A percentile compares a stretch with the other conserved stretches of the same genome.
Evolutionary conservation across 2,888 invertebrate genomes (phyloP).

Genomic region (Anorthoa munda): DNA sequence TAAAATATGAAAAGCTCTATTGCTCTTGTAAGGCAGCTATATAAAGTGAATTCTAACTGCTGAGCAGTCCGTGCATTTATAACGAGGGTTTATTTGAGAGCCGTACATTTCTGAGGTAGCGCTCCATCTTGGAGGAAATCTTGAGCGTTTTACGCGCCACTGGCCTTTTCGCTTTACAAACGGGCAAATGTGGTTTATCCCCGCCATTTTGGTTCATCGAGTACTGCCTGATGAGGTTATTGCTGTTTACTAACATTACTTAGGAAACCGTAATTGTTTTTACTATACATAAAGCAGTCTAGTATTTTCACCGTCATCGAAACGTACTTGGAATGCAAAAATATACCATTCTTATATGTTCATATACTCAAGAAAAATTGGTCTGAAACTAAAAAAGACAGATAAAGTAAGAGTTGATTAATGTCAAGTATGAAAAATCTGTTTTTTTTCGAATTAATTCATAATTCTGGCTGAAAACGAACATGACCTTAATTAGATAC

Average conservation of each 20-base stretch:
- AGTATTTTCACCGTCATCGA: background rate
- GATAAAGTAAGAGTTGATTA: too few relatives aligned
- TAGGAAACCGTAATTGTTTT: background rate
- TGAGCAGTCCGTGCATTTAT: conserved; percentile 42
- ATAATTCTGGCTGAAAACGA: background rate
- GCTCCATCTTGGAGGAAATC: conserved; percentile 8
- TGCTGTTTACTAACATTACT: background rate
- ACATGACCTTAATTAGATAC: background rate
- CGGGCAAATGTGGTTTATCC: conserved; percentile 26
- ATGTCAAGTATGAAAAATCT: too few relatives aligned
- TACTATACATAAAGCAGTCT: background rate
- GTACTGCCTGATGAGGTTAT: background rate
- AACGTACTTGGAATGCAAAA: background rate
- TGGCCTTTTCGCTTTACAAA: background rate
- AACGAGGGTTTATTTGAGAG: conserved; percentile 31
- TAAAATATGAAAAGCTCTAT: conserved; percentile 58
- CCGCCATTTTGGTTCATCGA: conserved; percentile 14
- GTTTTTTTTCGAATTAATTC: background rate
- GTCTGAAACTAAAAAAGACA: background rate
- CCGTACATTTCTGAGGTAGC: background rate
- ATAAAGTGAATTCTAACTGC: conserved; percentile 55
- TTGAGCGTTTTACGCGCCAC: conserved; percentile 10
- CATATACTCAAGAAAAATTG: background rate
- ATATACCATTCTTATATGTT: background rate
- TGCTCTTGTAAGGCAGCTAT: conserved; percentile 33